Evolutionary conservation across 2,797 vertebrate genomes (phyloP), one percentile per base, ranked within the genome.

Genomic region (Hybognathus amarus): DNA sequence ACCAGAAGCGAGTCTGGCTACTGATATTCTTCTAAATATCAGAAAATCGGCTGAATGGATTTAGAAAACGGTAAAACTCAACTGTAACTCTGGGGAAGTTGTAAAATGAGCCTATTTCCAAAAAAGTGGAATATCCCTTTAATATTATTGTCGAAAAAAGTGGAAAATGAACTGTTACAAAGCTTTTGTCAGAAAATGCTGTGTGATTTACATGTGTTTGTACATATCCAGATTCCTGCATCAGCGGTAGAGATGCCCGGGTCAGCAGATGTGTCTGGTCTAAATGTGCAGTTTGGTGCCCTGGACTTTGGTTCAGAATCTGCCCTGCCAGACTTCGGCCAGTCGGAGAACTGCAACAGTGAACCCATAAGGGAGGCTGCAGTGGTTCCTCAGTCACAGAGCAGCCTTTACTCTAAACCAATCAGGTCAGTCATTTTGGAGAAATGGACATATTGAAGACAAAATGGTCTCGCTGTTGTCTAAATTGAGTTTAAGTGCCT

Each of bases 221-320:
- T 59, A 30, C 18, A 12, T 27, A 42, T 59, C 20, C 82, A 99
- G 97, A 97, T 97, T 89, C 97, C 98, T 52, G 93, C 95, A 50
- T 97, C 97, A 38, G 98, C 98, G 3, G 98, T 99, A 85, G 97
- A 99, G 91, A 98, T 99, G 98, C 97, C 98, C 11, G 97, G 97
- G 81, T 96, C 97, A 12, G 92, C 97, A 15, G 97, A 99, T 10
- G 84, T 99, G 77, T 95, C 96, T 0, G 97, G 96, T 42, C 94
- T 99, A 82, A 98, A 99, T 89, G 97, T 99, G 88, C 98, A 98
- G 89, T 99, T 99, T 88, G 98, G 98, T 64, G 97, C 98, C 33
- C 90, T 99, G 76, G 97, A 99, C 91, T 99, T 99, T 89, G 97
- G 97, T 88, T 96, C 97, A 3, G 97, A 98, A 91, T 94, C 97